Percentiles rank a stretch among this genome's conserved stretches.
Conservation (phyloP, 2,888 invertebrate species). For the Amiota communis region DNA sequence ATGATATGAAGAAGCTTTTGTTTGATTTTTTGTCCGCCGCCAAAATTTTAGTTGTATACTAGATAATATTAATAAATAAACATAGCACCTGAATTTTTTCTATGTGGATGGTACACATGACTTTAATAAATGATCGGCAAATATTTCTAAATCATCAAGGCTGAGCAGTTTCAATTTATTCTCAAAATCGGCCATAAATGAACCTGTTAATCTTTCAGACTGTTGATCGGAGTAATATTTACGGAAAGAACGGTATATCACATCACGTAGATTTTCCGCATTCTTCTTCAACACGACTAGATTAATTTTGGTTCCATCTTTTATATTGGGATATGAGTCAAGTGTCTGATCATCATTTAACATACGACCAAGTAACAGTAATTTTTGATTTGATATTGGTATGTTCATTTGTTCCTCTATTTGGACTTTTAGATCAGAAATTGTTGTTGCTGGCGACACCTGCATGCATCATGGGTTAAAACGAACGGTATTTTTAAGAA, state of each 20-base stretch:
- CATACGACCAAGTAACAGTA: constrained; percentile 81
- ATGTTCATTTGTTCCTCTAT: constrained; percentile 79
- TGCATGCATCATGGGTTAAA: constrained; percentile 50
- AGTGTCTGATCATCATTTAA: constrained; percentile 82
- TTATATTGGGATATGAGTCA: constrained; percentile 81
- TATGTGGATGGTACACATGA: constrained; percentile 3
- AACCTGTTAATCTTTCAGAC: constrained; percentile 73
- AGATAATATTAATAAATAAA: too few species aligned
- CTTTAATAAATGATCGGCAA: constrained; percentile 57
- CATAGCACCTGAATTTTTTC: too few species aligned
- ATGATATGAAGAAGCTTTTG: too few species aligned
- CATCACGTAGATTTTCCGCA: constrained; percentile 78
- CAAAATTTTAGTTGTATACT: too few species aligned
- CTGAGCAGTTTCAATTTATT: constrained; percentile 66
- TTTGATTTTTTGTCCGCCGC: too few species aligned
- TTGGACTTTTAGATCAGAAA: constrained; percentile 81
- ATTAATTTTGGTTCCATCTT: constrained; percentile 83
- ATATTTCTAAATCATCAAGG: constrained; percentile 70
- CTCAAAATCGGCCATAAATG: constrained; percentile 71
- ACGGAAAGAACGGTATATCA: constrained; percentile 70
- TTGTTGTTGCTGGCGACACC: constrained; percentile 77
- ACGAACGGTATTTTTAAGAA: background rate
- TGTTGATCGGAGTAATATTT: constrained; percentile 79
- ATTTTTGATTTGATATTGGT: constrained; percentile 80
- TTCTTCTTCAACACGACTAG: constrained; percentile 78